phyloP scores from a whole-genome alignment of 2,797 vertebrate genomes.

The Hipposideros larvatus region DNA sequence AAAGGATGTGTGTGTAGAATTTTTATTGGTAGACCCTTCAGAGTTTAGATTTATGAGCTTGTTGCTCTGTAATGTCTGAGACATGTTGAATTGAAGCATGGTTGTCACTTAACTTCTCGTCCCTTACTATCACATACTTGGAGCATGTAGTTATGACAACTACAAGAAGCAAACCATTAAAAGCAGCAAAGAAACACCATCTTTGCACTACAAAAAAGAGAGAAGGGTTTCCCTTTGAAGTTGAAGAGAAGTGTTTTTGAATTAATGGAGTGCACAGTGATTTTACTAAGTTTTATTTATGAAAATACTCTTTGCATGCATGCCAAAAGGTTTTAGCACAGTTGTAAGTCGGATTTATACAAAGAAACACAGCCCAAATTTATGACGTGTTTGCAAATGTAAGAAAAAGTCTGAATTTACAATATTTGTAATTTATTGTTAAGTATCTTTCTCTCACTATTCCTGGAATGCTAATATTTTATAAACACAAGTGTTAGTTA shows the following conservation, averaged over 20 bases:
- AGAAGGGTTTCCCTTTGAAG: constrained; percentile 87
- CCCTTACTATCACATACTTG: constrained; percentile 79
- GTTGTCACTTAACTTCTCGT: constrained; percentile 66
- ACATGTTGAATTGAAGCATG: constrained; percentile 11
- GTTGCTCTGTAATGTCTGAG: constrained; percentile 41
- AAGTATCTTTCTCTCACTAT: constrained; percentile 84
- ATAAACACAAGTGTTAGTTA: constrained; percentile 80
- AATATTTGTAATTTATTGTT: constrained; percentile 85
- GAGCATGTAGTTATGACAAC: constrained; percentile 89
- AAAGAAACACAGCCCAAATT: constrained; percentile 86
- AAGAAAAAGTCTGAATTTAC: constrained; percentile 85
- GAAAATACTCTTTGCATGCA: constrained; percentile 85
- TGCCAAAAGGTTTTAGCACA: constrained; percentile 85
- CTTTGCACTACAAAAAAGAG: constrained; percentile 78
- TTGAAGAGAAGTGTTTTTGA: constrained; percentile 87
- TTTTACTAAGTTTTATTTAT: constrained; percentile 89
- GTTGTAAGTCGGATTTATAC: constrained; percentile 86
- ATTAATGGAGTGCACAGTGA: constrained; percentile 90
- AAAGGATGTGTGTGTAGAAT: neutral
- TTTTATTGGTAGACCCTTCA: constrained; percentile 45
- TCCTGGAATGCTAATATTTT: constrained; percentile 86
- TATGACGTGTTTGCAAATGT: constrained; percentile 88
- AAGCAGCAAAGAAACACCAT: constrained; percentile 84
- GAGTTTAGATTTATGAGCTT: constrained; percentile 71
- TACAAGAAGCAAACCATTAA: constrained; percentile 89